Conservation (phyloP, 2,797 vertebrate genomes). For the Catharus ustulatus region DNA sequence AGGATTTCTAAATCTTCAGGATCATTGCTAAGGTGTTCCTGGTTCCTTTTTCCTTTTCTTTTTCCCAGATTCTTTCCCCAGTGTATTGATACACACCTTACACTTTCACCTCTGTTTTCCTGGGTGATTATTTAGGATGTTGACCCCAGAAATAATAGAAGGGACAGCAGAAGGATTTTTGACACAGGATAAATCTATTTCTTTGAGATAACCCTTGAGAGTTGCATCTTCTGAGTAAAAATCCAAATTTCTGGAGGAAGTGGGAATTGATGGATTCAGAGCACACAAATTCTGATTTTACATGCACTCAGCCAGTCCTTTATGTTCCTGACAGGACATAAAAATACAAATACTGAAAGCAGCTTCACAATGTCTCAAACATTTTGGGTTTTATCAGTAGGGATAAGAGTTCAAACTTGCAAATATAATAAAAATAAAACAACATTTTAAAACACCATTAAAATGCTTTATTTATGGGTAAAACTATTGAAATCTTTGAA, state of each 20-base stretch:
- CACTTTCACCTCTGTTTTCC: background rate
- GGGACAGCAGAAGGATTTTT: background rate
- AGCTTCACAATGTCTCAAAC: background rate
- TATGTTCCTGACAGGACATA: background rate
- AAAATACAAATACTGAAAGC: background rate
- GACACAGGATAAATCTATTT: background rate
- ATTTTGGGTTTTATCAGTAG: background rate
- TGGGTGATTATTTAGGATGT: background rate
- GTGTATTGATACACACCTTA: background rate
- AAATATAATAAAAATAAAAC: background rate
- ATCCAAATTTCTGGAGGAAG: background rate
- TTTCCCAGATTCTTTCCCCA: background rate
- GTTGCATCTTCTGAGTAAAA: background rate
- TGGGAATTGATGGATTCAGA: background rate
- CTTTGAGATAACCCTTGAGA: background rate
- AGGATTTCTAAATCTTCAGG: background rate
- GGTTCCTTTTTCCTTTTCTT: background rate
- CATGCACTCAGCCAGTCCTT: background rate
- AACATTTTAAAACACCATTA: rapidly evolving
- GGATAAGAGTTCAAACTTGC: background rate
- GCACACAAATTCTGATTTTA: background rate
- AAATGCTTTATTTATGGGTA: rapidly evolving
- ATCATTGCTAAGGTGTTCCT: background rate
- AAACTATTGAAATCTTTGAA: background rate
- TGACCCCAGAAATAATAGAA: background rate